Base-by-base conservation (phyloP, 2,888 invertebrate genomes). In the Clitarchus hookeri region DNA sequence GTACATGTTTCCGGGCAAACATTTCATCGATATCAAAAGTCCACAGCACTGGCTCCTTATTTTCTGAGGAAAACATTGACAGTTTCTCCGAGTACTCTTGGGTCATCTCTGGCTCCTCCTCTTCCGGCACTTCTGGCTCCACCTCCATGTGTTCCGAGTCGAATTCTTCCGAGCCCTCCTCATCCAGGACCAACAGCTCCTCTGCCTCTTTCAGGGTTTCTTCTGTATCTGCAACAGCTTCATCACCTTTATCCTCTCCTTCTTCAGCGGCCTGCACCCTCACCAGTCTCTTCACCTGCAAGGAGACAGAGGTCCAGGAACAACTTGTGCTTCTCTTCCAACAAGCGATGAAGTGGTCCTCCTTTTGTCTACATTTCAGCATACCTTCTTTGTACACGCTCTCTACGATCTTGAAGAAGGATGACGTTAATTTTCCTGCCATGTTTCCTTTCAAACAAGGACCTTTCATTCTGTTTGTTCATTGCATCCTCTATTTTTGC, bases 371-470 rank as follows among this genome's bases (percentile, higher is more conserved):
- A 8, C 6, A 48, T 48, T 48, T 48, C 48, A 48, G 2, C 6
- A 8, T 48, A 48, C 48, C 48, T 48, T 89, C 91, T 92, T 86
- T 90, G 90, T 26, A 92, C 89, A 86, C 94, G 92, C 8, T 93
- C 93, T 9, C 91, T 91, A 25, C 94, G 91, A 88, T 95, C 95
- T 8, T 91, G 91, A 2, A 94, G 92, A 48, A 93, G 93, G 0
- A 97, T 90, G 83, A 94, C 90, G 88, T 93, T 91, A 78, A 93
- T 93, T 13, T 93, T 93, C 89, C 94, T 94, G 0, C 93, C 92
- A 89, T 96, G 95, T 89, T 95, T 96, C 36, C 98, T 92, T 89
- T 95, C 94, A 90, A 96, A 96, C 12, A 98, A 91, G 0, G 98
- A 96, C 23, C 92, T 90, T 88, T 94, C 93, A 0, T 95, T 95